These are phyloP conservation scores for Uromys caudimaculatus DNA, from an alignment of 2,797 vertebrate genomes.

Conservation along the genomic window DNA sequence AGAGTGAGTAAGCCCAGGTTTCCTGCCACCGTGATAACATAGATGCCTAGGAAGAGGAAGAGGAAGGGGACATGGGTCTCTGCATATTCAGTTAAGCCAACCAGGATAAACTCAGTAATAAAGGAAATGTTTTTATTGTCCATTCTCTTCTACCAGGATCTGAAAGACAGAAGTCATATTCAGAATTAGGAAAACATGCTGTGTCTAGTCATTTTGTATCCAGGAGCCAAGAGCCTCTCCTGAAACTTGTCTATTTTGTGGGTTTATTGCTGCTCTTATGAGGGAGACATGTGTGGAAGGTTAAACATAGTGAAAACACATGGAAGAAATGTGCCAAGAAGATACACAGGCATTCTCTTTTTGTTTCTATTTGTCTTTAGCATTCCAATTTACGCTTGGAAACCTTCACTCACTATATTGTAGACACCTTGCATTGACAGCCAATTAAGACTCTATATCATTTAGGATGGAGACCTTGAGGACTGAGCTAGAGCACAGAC, in stretches of 20 bases:
- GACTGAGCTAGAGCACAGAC: neutral
- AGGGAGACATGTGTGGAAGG: neutral
- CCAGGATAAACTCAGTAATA: slow-evolving; percentile 71
- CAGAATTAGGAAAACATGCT: neutral
- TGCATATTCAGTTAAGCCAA: slow-evolving; percentile 54
- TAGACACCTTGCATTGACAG: neutral
- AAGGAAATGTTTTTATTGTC: slow-evolving; percentile 37
- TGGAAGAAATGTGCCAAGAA: neutral
- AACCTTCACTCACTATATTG: neutral
- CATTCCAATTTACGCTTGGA: neutral
- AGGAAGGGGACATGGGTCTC: slow-evolving; percentile 55
- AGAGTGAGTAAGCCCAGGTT: slow-evolving; percentile 73
- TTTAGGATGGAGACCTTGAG: neutral
- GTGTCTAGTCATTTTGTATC: neutral
- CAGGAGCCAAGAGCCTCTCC: neutral
- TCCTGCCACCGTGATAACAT: slow-evolving; percentile 52
- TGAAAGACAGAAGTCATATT: neutral
- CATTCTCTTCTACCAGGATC: slow-evolving; percentile 53
- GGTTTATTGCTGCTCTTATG: neutral
- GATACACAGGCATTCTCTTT: neutral
- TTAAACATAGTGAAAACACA: neutral
- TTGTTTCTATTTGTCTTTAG: neutral
- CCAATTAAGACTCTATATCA: neutral
- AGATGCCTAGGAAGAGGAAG: slow-evolving; percentile 66
- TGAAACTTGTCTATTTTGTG: neutral